Percentiles rank a stretch among this genome's conserved stretches.
phyloP scores from a whole-genome alignment of 2,113 vertebrate species.

The Damaliscus lunatus region DNA sequence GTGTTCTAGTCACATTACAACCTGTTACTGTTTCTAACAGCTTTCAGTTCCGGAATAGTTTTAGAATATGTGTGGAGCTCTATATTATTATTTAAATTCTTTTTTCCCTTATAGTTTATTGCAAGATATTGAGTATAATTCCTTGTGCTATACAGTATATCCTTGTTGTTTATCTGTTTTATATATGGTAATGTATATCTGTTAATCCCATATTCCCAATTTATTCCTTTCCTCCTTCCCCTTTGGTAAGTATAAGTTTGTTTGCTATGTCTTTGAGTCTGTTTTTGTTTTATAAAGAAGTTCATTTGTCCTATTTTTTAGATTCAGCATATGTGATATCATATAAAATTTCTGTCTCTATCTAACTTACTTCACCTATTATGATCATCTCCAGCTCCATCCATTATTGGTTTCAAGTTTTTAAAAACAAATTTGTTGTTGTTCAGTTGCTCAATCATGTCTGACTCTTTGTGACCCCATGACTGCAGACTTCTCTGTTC shows the following conservation, averaged over 20 bases:
- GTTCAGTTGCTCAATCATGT: not conserved
- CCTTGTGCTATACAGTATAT: not conserved
- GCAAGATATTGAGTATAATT: not conserved
- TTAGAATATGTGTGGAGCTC: not conserved
- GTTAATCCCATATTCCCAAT: not conserved
- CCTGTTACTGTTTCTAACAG: too few species aligned
- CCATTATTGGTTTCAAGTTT: not conserved
- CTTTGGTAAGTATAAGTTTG: not conserved
- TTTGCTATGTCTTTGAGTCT: not conserved
- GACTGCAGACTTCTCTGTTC: not conserved
- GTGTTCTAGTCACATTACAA: too few species aligned
- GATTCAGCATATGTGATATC: not conserved
- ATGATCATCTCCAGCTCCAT: not conserved
- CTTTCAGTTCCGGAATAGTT: too few species aligned
- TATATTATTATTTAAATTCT: not conserved
- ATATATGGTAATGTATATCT: not conserved
- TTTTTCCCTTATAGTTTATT: not conserved
- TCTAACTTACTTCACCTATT: not conserved
- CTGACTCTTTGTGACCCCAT: not conserved
- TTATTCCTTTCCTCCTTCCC: not conserved
- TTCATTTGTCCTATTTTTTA: not conserved
- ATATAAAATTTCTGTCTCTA: not conserved
- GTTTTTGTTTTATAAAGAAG: not conserved
- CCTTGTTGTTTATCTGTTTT: not conserved
- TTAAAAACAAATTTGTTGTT: not conserved